Base-by-base conservation (phyloP, 2,113 vertebrate genomes). In the Dipodomys merriami region DNA sequence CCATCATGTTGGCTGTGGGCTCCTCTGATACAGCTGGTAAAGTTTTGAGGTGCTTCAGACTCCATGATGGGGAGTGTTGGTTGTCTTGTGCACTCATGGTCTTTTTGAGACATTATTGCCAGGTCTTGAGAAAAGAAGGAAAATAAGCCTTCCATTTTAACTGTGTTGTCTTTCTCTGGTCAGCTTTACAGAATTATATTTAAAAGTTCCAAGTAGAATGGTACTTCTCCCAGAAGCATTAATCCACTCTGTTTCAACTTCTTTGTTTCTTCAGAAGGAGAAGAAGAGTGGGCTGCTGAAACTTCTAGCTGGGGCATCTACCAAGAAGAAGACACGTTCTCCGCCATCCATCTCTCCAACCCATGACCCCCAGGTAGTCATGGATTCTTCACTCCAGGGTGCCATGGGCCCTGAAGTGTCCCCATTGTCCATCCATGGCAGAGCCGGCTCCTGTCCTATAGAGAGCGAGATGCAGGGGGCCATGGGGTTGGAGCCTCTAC, bases 381-480 rank as follows among this genome's bases (percentile, higher is more conserved):
- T 97, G 7, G 98, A 98, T 62, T 95, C 96, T 81, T 95, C 97
- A 7, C 95, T 98, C 29, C 98, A 98, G 68, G 98, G 99, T 0
- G 98, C 98, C 0, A 90, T 98, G 91, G 98, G 98, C 86, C 98
- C 98, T 0, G 98, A 99, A 91, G 97, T 98, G 23, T 97, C 97
- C 77, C 97, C 98, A 2, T 95, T 98, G 83, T 98, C 98, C 16
- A 94, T 96, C 92, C 99, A 99, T 0, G 98, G 98, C 78, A 98
- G 99, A 83, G 99, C 99, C 0, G 99, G 99, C 29, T 99, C 99
- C 16, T 99, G 99, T 95, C 99, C 99, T 5, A 98, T 99, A 0
- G 99, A 99, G 97, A 99, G 99, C 76, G 99, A 99, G 96, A 99
- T 99, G 99, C 98, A 98, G 46, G 99, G 99, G 1, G 99, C 99